Evolutionary conservation across 2,113 vertebrate genomes (phyloP).

Genomic region (Nothoprocta pentlandii): DNA sequence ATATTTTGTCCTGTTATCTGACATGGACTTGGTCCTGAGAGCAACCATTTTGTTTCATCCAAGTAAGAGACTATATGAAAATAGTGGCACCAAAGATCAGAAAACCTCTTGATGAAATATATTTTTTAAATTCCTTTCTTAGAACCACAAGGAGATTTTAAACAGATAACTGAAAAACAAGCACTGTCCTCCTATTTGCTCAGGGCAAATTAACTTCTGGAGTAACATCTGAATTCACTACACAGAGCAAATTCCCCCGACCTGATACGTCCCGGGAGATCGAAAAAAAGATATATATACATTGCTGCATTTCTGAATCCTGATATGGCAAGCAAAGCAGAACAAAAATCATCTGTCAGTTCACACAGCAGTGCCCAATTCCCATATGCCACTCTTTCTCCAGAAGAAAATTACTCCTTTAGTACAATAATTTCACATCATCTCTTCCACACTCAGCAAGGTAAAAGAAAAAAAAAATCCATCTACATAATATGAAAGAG

Average conservation of each 20-base stretch:
- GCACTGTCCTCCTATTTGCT: background rate
- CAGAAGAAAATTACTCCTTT: conserved; percentile 43
- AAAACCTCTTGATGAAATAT: background rate
- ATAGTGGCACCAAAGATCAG: background rate
- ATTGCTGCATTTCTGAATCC: background rate
- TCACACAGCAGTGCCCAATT: conserved; percentile 14
- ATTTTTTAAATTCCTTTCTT: background rate
- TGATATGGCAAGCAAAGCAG: conserved; percentile 42
- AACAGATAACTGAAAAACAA: background rate
- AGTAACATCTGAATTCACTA: background rate
- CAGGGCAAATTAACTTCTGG: background rate
- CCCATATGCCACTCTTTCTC: conserved; percentile 29
- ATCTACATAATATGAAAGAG: background rate
- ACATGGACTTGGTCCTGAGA: background rate
- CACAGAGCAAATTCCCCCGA: background rate
- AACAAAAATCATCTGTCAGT: conserved; percentile 50
- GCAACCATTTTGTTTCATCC: background rate
- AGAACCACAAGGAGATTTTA: background rate
- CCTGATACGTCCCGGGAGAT: background rate
- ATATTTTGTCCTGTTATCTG: background rate
- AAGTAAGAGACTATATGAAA: background rate
- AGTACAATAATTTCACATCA: conserved; percentile 13
- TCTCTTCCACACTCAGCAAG: background rate
- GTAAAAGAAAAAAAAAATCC: background rate
- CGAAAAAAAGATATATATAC: background rate